Evolutionary conservation across 1,140 invertebrate species (phyloP).

Genomic region (Tetragonula clypearis): DNA sequence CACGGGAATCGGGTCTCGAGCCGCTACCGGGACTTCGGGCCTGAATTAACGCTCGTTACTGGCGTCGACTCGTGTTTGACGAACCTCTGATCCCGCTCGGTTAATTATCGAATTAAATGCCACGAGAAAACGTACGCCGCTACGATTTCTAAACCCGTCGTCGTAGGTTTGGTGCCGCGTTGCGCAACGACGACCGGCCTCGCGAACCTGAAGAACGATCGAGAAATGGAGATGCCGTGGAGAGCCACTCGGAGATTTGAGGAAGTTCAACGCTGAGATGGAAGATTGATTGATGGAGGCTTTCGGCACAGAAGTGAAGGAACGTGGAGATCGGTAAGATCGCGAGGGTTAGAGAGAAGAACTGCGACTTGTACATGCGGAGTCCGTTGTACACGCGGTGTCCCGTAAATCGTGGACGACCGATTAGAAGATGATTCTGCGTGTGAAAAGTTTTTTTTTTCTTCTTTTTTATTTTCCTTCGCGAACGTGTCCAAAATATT

Average conservation of each 20-base stretch:
- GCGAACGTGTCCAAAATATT: too few relatives aligned
- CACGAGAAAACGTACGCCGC: conserved; percentile 15
- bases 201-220: conserved; percentile 25
- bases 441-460: too few relatives aligned
- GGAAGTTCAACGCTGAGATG: not conserved
- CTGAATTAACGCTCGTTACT: conserved; percentile 46
- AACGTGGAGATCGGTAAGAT: not conserved
- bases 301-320: not conserved
- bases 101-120: conserved; percentile 55
- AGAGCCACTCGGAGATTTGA: not conserved
- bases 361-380: too few relatives aligned
- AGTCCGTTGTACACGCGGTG: too few relatives aligned
- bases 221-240: not conserved
- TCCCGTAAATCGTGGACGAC: too few relatives aligned
- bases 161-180: conserved; percentile 17
- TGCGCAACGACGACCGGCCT: conserved; percentile 37
- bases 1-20: conserved; percentile 48
- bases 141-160: conserved; percentile 43
- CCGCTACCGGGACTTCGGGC: conserved; percentile 3
- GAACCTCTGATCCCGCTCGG: conserved; percentile 44
- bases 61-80: conserved; percentile 31
- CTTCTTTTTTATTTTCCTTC: too few relatives aligned
- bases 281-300: not conserved
- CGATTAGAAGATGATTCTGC: too few relatives aligned
- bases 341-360: not conserved